Evolutionary conservation across 2,888 invertebrate species (phyloP), one percentile per base, ranked within the genome.

Genomic region (Morinoia aosen): DNA sequence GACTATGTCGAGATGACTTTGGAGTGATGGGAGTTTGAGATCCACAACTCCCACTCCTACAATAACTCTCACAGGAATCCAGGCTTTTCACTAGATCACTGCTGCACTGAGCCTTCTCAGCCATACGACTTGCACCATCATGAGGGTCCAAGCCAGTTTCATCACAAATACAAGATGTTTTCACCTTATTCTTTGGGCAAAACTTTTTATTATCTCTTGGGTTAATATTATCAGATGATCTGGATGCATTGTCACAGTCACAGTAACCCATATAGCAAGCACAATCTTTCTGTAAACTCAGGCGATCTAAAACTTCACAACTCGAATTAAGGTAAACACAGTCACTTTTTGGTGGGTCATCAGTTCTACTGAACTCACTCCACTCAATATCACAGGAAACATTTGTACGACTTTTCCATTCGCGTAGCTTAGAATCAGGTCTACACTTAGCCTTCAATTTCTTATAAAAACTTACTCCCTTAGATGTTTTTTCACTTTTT

Each of bases 311-410:
- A 11, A 95, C 40, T 64, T 95, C 95, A 95, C 95, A 95, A 76
- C 95, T 95, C 39, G 95, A 95, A 64, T 95, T 95, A n/a, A 95
- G 64, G n/a, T 61, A 64, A 39, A 95, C 95, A 61, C 48, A 48
- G 56, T 93, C 93, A 93, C 93, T 93, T 57, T 57, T 93, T 25
- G 93, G 93, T 33, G 93, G 93, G 57, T 93, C 93, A 93, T 93
- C 93, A 93, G 93, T 93, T 57, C 93, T 93, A 19, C 57, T 93
- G 58, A 93, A 93, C n/a, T 93, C 93, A 33, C 93, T 93, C 93
- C 93, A 93, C 48, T 93, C 93, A 93, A 93, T 93, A 93, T 93
- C 93, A 93, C 93, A 93, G 93, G 93, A 93, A 39, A 93, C 93
- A 93, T 93, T 93, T 57, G 93, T 93, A 57, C 93, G 93, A 93